phyloP scores from a whole-genome alignment of 2,888 invertebrate genomes.

The Acanthoscelides obtectus region DNA sequence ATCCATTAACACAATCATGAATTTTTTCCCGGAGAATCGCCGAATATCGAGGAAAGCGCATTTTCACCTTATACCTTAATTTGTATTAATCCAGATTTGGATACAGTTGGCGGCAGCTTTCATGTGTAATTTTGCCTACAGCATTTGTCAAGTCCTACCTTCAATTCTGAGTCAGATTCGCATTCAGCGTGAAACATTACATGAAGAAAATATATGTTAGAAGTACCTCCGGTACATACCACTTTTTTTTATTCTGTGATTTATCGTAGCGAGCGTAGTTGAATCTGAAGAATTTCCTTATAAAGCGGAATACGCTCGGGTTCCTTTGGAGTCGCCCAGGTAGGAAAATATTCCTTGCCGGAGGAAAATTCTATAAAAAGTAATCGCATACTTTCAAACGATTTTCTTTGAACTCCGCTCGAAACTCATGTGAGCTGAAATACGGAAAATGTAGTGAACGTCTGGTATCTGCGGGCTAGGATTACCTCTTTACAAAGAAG shows the following conservation, averaged over 20 bases:
- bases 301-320: background rate
- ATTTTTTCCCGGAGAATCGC: too few relatives aligned
- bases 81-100: too few relatives aligned
- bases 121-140: too few relatives aligned
- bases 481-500: background rate
- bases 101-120: too few relatives aligned
- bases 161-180: too few relatives aligned
- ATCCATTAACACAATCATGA: too few relatives aligned
- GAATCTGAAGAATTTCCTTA: background rate
- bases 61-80: too few relatives aligned
- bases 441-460: background rate
- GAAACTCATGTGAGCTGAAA: background rate
- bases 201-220: too few relatives aligned
- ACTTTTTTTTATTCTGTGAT: background rate
- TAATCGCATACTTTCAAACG: background rate
- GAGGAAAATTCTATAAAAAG: background rate
- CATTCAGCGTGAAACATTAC: too few relatives aligned
- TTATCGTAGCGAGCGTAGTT: background rate
- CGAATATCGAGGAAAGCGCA: too few relatives aligned
- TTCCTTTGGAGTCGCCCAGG: background rate
- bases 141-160: too few relatives aligned
- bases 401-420: background rate
- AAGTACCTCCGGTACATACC: too few relatives aligned
- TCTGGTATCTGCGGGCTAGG: background rate
- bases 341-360: background rate